Evolutionary conservation across 2,113 vertebrate genomes (phyloP).

Genomic region (Xenus cinereus): DNA sequence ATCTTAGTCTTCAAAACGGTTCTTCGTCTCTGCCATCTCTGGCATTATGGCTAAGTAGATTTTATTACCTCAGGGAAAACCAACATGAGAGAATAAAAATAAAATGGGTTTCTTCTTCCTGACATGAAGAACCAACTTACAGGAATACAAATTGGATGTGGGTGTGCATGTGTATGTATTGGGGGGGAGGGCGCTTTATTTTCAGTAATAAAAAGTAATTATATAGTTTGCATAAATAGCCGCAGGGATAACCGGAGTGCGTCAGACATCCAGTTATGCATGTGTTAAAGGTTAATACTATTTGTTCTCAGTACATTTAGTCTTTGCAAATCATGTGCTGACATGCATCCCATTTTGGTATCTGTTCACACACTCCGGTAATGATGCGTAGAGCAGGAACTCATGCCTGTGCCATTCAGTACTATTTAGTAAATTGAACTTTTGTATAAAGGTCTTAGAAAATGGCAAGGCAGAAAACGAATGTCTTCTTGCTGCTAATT

Average conservation of each 20-base stretch:
- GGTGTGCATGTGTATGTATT: background rate
- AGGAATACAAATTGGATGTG: conserved; percentile 41
- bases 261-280: conserved; percentile 68
- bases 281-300: conserved; percentile 65
- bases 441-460: conserved; percentile 63
- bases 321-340: conserved; percentile 71
- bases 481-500: conserved; percentile 39
- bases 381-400: conserved; percentile 41
- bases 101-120: conserved; percentile 6
- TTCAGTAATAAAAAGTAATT: conserved; percentile 74
- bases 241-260: conserved; percentile 53
- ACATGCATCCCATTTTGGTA: conserved; percentile 63
- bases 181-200: background rate
- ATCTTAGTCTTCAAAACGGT: background rate
- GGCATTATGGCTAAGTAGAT: background rate
- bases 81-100: background rate
- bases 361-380: conserved; percentile 56
- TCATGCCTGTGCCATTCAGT: conserved; percentile 33
- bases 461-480: conserved; percentile 50
- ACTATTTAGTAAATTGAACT: conserved; percentile 55
- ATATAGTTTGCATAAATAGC: conserved; percentile 64
- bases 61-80: background rate
- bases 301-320: conserved; percentile 51
- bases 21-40: background rate
- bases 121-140: background rate